Conservation (phyloP, 1,140 invertebrate genomes). For the Plutomurus gul region DNA sequence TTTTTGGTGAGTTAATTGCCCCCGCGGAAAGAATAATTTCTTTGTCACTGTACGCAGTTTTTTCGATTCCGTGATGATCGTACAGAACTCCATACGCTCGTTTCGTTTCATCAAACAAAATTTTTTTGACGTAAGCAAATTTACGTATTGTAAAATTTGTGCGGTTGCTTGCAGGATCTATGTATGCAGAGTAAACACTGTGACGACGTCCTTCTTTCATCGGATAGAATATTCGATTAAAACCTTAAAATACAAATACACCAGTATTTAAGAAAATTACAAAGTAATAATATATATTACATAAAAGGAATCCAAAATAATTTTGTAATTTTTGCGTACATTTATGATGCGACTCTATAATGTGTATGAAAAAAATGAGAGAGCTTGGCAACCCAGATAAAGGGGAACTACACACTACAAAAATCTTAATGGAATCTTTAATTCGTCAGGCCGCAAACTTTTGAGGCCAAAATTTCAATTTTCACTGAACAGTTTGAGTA, state of each 20-base stretch:
- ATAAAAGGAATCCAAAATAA: too few relatives aligned
- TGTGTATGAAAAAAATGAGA: too few relatives aligned
- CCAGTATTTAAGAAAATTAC: too few relatives aligned
- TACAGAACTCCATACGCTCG: constrained; percentile 55
- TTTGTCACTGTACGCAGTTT: constrained; percentile 52
- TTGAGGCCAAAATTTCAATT: too few relatives aligned
- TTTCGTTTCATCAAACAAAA: neutral
- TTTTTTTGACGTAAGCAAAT: constrained; percentile 41
- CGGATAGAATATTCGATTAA: constrained; percentile 36
- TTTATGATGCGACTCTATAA: too few relatives aligned
- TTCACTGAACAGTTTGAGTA: too few relatives aligned
- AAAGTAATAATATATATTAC: too few relatives aligned
- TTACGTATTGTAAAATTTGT: constrained; percentile 37
- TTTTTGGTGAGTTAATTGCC: constrained; percentile 55
- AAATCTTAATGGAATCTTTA: too few relatives aligned
- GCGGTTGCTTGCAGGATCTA: constrained; percentile 27
- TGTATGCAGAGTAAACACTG: constrained; percentile 36
- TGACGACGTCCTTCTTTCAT: constrained; percentile 29
- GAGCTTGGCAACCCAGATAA: too few relatives aligned
- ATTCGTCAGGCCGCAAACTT: too few relatives aligned
- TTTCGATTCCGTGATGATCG: constrained; percentile 42
- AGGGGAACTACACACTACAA: too few relatives aligned
- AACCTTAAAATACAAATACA: constrained; percentile 33
- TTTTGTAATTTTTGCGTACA: too few relatives aligned
- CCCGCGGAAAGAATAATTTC: constrained; percentile 56